Evolutionary conservation across 2,113 vertebrate genomes (phyloP).

Genomic region (Riparia riparia): DNA sequence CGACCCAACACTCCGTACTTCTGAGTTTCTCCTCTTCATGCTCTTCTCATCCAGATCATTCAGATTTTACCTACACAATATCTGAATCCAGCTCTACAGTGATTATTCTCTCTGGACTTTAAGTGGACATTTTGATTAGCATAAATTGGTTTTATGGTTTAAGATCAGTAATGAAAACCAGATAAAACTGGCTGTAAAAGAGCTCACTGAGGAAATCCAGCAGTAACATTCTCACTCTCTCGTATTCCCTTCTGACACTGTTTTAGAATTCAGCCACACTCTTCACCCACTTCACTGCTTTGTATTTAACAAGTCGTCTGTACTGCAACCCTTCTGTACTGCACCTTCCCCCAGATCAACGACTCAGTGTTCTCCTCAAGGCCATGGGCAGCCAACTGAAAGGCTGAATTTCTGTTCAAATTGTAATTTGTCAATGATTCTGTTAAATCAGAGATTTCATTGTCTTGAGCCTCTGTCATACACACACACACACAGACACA

Average conservation of each 20-base stretch:
- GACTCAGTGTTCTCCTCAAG: background rate
- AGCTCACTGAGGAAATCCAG: background rate
- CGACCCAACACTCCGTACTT: background rate
- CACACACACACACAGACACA: no score
- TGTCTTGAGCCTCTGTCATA: background rate
- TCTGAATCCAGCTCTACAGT: background rate
- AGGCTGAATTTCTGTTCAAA: background rate
- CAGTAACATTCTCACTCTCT: background rate
- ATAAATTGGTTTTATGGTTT: background rate
- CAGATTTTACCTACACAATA: fast-evolving
- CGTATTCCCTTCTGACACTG: background rate
- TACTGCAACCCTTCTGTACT: background rate
- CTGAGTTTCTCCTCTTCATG: background rate
- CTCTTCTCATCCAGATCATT: background rate
- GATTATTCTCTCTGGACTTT: background rate
- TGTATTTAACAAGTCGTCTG: background rate
- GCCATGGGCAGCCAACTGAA: background rate
- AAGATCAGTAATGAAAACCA: background rate
- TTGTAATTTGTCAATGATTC: background rate
- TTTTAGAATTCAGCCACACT: background rate
- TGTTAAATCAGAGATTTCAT: background rate
- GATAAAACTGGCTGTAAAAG: background rate
- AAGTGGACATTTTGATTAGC: background rate
- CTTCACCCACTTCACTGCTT: background rate
- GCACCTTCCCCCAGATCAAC: background rate